A percentile compares a stretch with the other conserved stretches of the same genome.
These are phyloP conservation scores for Patiria pectinifera DNA, from an alignment of 53 echinoderm and acorn worm species.

Conservation along the genomic window DNA sequence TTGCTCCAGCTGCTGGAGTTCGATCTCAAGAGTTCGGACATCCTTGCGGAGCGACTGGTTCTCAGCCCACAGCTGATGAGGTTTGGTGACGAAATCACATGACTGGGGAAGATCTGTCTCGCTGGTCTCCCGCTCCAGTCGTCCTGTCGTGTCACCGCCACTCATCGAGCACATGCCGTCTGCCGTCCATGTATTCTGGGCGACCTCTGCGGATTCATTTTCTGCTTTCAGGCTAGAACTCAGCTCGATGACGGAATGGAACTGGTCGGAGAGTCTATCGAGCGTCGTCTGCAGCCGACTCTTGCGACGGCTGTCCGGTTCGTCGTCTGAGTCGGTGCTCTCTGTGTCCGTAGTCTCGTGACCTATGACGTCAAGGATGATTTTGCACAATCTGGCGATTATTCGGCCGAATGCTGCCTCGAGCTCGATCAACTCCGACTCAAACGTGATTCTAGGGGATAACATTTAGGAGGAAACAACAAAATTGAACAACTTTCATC, in stretches of 20 bases:
- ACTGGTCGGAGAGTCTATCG: conserved; percentile 83
- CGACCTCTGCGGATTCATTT: conserved; percentile 42
- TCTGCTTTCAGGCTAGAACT: conserved; percentile 68
- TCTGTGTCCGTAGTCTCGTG: conserved; percentile 65
- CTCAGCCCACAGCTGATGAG: conserved; percentile 59
- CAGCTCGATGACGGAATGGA: conserved; percentile 87
- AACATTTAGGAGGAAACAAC: no score
- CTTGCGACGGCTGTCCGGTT: conserved; percentile 13
- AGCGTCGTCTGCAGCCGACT: conserved; percentile 72
- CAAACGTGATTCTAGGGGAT: conserved; percentile 51
- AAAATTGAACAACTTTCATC: no score
- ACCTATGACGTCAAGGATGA: conserved; percentile 70
- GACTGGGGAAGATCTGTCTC: neutral
- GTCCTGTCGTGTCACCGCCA: conserved; percentile 20
- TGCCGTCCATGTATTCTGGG: conserved; percentile 18
- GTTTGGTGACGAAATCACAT: conserved; percentile 3
- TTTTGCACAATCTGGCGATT: conserved; percentile 75
- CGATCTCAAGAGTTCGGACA: conserved; percentile 67
- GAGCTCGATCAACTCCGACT: conserved; percentile 68
- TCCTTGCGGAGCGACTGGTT: conserved; percentile 70
- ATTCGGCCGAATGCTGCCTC: conserved; percentile 76
- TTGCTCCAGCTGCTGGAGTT: conserved; percentile 64
- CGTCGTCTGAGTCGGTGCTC: conserved; percentile 56
- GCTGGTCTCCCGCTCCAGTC: conserved; percentile 6
- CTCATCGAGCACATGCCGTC: conserved; percentile 17